Conservation (phyloP, 2,113 vertebrate genomes). For the Colius striatus region DNA sequence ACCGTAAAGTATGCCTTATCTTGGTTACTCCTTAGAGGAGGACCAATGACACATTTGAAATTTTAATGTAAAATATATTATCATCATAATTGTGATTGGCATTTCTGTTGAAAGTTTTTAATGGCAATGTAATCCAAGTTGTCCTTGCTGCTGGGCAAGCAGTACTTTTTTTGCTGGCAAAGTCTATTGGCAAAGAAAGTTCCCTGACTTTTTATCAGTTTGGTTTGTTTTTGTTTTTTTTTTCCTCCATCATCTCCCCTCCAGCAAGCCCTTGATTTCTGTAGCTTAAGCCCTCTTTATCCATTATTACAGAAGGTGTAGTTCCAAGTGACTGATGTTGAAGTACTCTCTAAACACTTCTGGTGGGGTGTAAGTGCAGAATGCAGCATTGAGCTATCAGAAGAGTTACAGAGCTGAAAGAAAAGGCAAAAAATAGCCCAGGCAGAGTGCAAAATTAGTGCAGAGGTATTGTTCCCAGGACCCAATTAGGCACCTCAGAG, state of each 20-base stretch:
- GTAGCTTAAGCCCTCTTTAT: neutral
- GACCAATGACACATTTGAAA: neutral
- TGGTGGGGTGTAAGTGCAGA: neutral
- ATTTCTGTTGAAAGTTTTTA: slow-evolving; percentile 26
- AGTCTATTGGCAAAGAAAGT: neutral
- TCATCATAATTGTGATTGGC: slow-evolving; percentile 36
- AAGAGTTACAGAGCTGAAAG: neutral
- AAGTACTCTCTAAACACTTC: neutral
- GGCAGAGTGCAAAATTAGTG: neutral
- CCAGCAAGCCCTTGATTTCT: neutral
- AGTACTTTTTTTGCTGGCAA: slow-evolving; percentile 18
- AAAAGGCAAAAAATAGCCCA: neutral
- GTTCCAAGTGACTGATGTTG: neutral
- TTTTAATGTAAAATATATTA: slow-evolving; percentile 26
- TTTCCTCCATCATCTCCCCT: neutral
- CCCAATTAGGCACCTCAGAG: neutral
- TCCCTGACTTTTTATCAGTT: neutral
- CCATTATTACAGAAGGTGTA: neutral
- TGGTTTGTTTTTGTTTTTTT: neutral
- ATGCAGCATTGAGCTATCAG: neutral
- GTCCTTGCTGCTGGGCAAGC: slow-evolving; percentile 36
- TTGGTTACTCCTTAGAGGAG: neutral
- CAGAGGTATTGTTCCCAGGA: neutral
- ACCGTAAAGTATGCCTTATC: neutral
- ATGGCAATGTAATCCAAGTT: neutral